Conservation (phyloP, 2,113 vertebrate genomes). For the Microcebus griseorufus region DNA sequence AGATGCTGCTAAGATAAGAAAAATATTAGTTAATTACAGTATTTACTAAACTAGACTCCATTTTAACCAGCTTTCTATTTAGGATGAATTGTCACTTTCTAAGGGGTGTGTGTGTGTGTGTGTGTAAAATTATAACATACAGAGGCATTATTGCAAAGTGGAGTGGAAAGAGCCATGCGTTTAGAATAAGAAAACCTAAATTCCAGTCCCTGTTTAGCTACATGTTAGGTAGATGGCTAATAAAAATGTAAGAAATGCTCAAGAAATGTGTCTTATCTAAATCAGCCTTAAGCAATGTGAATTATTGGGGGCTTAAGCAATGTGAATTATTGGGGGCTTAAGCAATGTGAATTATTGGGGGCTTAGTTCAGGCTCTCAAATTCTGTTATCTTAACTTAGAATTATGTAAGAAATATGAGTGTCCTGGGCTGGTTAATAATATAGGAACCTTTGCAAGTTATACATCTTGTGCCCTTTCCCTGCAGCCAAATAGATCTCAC, state of each 20-base stretch:
- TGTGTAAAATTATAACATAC: neutral
- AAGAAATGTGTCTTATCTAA: too few relatives aligned
- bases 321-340: neutral
- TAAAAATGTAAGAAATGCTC: too few relatives aligned
- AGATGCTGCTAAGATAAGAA: neutral
- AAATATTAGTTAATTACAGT: neutral
- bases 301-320: neutral
- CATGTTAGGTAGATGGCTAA: neutral
- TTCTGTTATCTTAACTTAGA: neutral
- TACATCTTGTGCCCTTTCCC: neutral
- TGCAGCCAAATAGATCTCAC: neutral
- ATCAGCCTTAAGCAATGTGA: neutral
- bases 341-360: neutral
- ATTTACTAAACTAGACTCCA: neutral
- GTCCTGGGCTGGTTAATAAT: too few relatives aligned
- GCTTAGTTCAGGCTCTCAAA: neutral
- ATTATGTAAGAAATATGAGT: neutral
- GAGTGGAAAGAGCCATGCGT: neutral
- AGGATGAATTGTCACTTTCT: neutral
- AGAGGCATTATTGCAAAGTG: neutral
- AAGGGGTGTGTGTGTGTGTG: neutral
- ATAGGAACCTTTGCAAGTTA: neutral
- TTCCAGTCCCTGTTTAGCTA: neutral
- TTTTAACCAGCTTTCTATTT: neutral
- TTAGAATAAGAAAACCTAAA: neutral